Base-by-base conservation (phyloP, 2,797 vertebrate genomes). In the Neosilurus hyrtlii region DNA sequence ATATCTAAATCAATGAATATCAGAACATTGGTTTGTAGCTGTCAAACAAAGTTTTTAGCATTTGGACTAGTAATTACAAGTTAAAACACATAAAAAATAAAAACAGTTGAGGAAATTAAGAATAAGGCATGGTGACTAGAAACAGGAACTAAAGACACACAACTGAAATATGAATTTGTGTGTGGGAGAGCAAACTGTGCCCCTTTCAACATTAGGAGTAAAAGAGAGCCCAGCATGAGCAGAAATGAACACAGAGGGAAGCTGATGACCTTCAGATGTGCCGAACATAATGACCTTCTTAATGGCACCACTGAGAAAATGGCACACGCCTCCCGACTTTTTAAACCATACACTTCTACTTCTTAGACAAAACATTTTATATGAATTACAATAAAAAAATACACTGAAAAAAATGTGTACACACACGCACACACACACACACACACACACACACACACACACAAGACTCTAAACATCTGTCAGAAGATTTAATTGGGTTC, bases 401-500 rank as follows among this genome's bases (percentile, higher is more conserved):
- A n/a, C 11, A 70, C 14, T 2, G 43, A 11, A 57, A 73, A 75
- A 49, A 81, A 59, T 43, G 43, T 5, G 43, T 43, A 43, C 9
- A 68, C 16, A 62, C 30, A 72, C 74, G 75, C 75, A 63, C 30
- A 74, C 30, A 22, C 20, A 52, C 51, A 68, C 37, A 43, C 83
- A 20, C 57, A 82, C 68, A 26, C 51, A 75, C 62, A 81, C 68
- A 84, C 83, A 67, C 54, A 79, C 66, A 49, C n/a, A 67, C 65
- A 26, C 30, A 79, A 61, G 88, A 91, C 91, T 93, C 92, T 86
- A 96, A 96, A 97, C 97, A 97, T 97, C 96, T 97, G 96, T 97
- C 96, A 96, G 92, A 92, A 96, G 94, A 93, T 94, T 94, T 96
- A 97, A 97, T 96, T 97, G 96, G 96, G 95, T 96, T 98, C 96